Percentiles rank a stretch among this genome's conserved stretches.
Conservation (phyloP, 2,797 vertebrate species). For the Pangasius macronema region DNA sequence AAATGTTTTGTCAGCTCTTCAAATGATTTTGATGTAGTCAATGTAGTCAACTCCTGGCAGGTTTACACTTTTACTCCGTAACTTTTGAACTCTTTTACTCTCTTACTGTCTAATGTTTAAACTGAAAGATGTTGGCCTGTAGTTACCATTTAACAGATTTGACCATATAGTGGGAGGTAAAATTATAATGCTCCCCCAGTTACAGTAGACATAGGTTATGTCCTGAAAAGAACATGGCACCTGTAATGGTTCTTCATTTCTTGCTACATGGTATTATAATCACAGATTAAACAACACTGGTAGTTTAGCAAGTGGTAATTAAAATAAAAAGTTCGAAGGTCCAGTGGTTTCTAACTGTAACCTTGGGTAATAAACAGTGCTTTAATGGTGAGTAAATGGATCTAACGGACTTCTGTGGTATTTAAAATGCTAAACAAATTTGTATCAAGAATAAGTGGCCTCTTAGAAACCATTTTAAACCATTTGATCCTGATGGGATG, state of each 20-base stretch:
- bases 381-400: not conserved
- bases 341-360: not conserved
- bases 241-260: not conserved
- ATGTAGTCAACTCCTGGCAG: not conserved
- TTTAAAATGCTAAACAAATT: not conserved
- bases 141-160: slow-evolving; percentile 10
- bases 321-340: not conserved
- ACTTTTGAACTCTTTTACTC: not conserved
- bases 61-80: not conserved
- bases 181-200: not conserved
- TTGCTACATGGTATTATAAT: not conserved
- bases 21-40: not conserved
- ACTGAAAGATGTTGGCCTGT: not conserved
- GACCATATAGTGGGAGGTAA: slow-evolving; percentile 2
- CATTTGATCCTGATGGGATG: not conserved
- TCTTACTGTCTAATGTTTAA: slow-evolving; percentile 28
- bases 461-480: not conserved
- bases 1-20: not conserved
- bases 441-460: not conserved
- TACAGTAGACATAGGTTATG: not conserved
- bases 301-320: not conserved
- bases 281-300: not conserved
- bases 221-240: not conserved
- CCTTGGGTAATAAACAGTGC: not conserved
- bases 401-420: not conserved